A percentile compares a stretch with the other conserved stretches of the same genome.
Conservation (phyloP, 2,113 vertebrate genomes). For the Paramisgurnus dabryanus region DNA sequence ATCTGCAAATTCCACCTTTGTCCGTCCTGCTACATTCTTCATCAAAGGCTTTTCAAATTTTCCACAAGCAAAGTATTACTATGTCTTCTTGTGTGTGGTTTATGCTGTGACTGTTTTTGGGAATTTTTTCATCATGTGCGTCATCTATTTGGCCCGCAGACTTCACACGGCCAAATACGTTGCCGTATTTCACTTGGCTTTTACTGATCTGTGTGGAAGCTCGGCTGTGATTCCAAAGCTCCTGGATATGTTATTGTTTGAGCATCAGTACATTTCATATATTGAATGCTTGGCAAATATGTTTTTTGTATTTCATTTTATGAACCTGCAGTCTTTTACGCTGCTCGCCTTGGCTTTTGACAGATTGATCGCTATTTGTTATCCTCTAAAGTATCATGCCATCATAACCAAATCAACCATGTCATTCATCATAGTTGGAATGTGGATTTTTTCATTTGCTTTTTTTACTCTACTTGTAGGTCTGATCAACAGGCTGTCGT, state of each 20-base stretch:
- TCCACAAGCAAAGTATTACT: slow-evolving; percentile 43
- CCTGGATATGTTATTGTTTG: slow-evolving; percentile 47
- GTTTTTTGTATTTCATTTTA: slow-evolving; percentile 63
- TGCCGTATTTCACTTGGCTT: slow-evolving; percentile 43
- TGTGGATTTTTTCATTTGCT: slow-evolving; percentile 23
- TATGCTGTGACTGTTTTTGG: slow-evolving; percentile 46
- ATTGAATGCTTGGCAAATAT: slow-evolving; percentile 62
- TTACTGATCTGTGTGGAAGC: slow-evolving; percentile 51
- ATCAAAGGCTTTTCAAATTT: slow-evolving; percentile 47
- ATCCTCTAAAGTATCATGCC: slow-evolving; percentile 62
- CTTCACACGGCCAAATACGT: slow-evolving; percentile 55
- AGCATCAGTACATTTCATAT: slow-evolving; percentile 56
- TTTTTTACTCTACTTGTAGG: background rate
- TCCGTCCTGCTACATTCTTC: slow-evolving; percentile 42
- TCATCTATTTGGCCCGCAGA: slow-evolving; percentile 21
- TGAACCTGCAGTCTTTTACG: slow-evolving; percentile 61
- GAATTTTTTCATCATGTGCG: slow-evolving; percentile 38
- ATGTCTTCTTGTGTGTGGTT: slow-evolving; percentile 43
- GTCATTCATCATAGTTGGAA: slow-evolving; percentile 37
- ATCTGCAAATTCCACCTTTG: slow-evolving; percentile 16
- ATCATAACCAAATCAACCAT: slow-evolving; percentile 53
- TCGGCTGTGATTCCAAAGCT: slow-evolving; percentile 47
- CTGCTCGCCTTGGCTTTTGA: slow-evolving; percentile 65
- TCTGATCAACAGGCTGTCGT: slow-evolving; percentile 61
- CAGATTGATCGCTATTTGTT: slow-evolving; percentile 67